Conservation (phyloP, 2,888 invertebrate genomes). For the Caradrina clavipalpis region DNA sequence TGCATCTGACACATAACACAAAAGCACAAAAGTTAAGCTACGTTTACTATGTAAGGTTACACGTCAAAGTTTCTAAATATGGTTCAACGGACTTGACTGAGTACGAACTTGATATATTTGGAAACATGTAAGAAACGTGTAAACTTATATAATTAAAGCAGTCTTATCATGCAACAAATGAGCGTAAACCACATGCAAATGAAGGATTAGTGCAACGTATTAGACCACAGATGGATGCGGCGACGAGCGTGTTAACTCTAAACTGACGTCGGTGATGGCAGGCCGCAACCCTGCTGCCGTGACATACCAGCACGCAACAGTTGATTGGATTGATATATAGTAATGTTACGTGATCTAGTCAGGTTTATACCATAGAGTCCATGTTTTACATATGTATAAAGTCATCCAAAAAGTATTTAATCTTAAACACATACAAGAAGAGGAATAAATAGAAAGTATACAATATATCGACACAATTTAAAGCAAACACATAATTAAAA, state of each 20-base stretch:
- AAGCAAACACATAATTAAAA: not conserved
- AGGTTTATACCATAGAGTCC: constrained; percentile 20
- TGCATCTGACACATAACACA: constrained; percentile 10
- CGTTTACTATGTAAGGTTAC: constrained; percentile 11
- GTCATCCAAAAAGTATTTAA: constrained; percentile 12
- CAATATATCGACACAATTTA: not conserved
- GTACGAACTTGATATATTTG: not conserved
- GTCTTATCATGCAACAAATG: constrained; percentile 42
- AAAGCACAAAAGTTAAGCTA: constrained; percentile 13
- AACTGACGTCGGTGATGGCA: constrained; percentile 1
- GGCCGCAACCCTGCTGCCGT: not conserved
- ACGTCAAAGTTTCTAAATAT: constrained; percentile 17
- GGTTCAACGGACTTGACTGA: not conserved
- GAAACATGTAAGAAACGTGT: not conserved
- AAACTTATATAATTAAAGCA: constrained; percentile 10
- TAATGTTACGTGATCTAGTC: constrained; percentile 21
- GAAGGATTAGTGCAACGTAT: constrained; percentile 56
- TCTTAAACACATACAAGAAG: constrained; percentile 15
- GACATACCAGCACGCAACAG: not conserved
- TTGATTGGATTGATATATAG: not conserved
- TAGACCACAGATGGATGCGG: constrained; percentile 51
- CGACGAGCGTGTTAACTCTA: constrained; percentile 34
- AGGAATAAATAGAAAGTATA: not conserved
- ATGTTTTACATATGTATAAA: constrained; percentile 10
- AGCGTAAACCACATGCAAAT: constrained; percentile 54